Evolutionary conservation across 2,797 vertebrate species (phyloP), one percentile per base, ranked within the genome.

Genomic region (Eulemur rubriventer): DNA sequence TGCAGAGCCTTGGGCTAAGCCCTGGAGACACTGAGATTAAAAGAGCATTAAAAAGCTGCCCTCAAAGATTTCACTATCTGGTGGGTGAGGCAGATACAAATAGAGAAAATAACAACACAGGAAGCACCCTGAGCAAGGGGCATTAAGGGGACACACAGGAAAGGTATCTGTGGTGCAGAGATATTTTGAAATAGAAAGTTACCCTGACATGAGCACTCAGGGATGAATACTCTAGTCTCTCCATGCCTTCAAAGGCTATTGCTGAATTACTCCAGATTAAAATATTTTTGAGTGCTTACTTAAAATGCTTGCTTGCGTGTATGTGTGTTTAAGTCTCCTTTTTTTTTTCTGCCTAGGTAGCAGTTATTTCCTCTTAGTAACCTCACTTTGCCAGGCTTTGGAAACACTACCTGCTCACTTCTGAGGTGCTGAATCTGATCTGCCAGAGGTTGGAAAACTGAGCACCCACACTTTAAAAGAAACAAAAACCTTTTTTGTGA

Each of bases 311-410:
- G 43, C 18, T 63, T 76, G 8, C 67, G n/a, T 43, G n/a, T 75
- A 0, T 6, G 1, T 1, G 1, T 38, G 0, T 30, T 3, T 35
- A 18, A 30, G 22, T 35, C 13, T 20, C 7, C 4, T 4, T 14
- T 43, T 10, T 38, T 11, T 2, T 26, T 55, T 4, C 24, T 89
- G 10, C 43, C 2, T 8, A 28, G 28, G n/a, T 33, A 38, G 12
- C 41, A 67, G 6, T 67, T 69, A 38, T 33, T 18, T 79, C n/a
- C 52, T 38, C 26, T 75, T 61, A 6, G 8, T 72, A 7, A 7
- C 86, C 3, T 76, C 17, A 33, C 5, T 20, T 89, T 57, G 17
- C 26, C 20, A 38, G 28, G 9, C 65, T 92, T 70, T 70, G 55
- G 14, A 46, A 78, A 81, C 30, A 59, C n/a, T 22, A 2, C 8